A percentile compares a stretch with the other conserved stretches of the same genome.
These are phyloP conservation scores for Mionectes olivaceus DNA, from an alignment of 2,797 vertebrate species.

Conservation along the genomic window DNA sequence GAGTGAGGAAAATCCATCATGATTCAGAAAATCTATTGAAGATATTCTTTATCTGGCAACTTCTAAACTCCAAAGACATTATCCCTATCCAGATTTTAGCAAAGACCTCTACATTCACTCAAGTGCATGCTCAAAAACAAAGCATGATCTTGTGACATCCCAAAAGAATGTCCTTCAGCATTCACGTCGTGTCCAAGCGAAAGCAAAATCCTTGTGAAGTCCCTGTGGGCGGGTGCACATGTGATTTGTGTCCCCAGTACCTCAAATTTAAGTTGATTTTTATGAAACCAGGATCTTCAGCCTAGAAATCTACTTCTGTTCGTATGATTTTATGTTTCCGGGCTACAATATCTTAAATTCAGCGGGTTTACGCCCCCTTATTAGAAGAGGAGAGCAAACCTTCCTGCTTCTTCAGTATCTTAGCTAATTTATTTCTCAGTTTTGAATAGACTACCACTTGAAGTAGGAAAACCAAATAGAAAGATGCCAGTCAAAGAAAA, in stretches of 20 bases:
- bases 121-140: not conserved
- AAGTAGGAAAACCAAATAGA: not conserved
- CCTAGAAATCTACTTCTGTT: not conserved
- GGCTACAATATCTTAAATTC: not conserved
- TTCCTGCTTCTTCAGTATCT: not conserved
- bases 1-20: not conserved
- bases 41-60: not conserved
- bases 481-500: not conserved
- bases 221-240: not conserved
- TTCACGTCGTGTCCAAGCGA: rapidly evolving
- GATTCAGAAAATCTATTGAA: rapidly evolving
- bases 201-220: not conserved
- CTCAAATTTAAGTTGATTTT: not conserved
- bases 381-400: not conserved
- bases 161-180: not conserved
- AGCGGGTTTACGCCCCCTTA: not conserved
- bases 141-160: not conserved
- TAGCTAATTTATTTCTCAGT: not conserved
- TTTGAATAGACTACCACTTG: not conserved
- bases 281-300: not conserved
- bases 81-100: not conserved
- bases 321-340: not conserved
- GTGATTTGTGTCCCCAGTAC: rapidly evolving
- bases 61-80: not conserved
- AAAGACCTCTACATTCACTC: not conserved